A percentile compares a stretch with the other conserved stretches of the same genome.
Conservation (phyloP, 2,113 vertebrate genomes). For the Clinocottus analis region DNA sequence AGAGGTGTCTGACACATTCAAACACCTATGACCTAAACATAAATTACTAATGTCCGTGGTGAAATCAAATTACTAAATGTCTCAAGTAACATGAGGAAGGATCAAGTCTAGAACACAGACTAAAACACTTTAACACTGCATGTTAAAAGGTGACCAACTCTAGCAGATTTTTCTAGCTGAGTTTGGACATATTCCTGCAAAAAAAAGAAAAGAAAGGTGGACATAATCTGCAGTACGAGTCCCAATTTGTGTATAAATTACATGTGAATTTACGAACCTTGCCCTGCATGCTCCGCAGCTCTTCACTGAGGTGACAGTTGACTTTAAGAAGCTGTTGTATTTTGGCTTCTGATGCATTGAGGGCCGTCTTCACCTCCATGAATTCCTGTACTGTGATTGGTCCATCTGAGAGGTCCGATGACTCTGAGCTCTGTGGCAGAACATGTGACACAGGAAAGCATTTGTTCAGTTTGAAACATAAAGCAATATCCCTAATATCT, state of each 20-base stretch:
- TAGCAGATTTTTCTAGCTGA: background rate
- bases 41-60: background rate
- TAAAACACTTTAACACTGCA: background rate
- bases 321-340: slow-evolving; percentile 98
- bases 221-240: background rate
- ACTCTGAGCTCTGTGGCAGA: slow-evolving; percentile 91
- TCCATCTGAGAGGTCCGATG: slow-evolving; percentile 93
- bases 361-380: slow-evolving; percentile 95
- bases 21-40: background rate
- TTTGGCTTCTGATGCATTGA: slow-evolving; percentile 96
- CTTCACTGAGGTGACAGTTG: slow-evolving; percentile 96
- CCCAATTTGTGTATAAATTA: background rate
- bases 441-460: background rate
- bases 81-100: background rate
- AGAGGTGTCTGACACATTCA: background rate
- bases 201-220: background rate
- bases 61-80: slow-evolving; percentile 4
- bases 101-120: background rate
- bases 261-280: slow-evolving; percentile 83
- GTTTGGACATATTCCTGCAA: background rate
- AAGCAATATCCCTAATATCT: background rate
- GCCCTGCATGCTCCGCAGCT: slow-evolving; percentile 96
- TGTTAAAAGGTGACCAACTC: background rate
- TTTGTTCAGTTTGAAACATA: background rate
- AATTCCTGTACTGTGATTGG: slow-evolving; percentile 97